A percentile compares a stretch with the other conserved stretches of the same genome.
Evolutionary conservation across 2,797 vertebrate species (phyloP).

Genomic region (Uromys caudimaculatus): DNA sequence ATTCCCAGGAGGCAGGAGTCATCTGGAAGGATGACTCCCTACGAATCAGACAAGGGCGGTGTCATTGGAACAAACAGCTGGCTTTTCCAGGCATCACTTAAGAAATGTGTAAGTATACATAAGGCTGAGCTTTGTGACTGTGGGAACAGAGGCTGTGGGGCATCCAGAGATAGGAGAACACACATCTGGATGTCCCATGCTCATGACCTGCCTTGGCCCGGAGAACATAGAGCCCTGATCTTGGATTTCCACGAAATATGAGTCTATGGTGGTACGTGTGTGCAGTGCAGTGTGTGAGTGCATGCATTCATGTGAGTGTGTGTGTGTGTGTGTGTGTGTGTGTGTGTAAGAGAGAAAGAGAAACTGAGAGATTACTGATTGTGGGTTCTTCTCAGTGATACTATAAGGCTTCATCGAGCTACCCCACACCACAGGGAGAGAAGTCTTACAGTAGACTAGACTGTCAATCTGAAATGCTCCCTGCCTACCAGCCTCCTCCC

Average conservation of each 20-base stretch:
- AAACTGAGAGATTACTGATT: not conserved
- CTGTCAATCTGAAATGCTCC: not conserved
- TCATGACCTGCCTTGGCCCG: conserved; percentile 2
- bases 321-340: not conserved
- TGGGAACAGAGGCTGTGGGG: not conserved
- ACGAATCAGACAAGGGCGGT: not conserved
- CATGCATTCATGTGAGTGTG: not conserved
- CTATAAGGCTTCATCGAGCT: not conserved
- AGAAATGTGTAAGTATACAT: conserved; percentile 77
- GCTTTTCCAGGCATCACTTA: conserved; percentile 71
- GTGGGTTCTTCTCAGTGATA: not conserved
- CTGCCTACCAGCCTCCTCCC: not conserved
- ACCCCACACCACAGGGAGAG: not conserved
- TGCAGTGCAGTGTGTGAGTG: not conserved
- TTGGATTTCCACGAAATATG: conserved; percentile 49
- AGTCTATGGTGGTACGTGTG: conserved; percentile 47
- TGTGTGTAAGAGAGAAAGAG: not conserved
- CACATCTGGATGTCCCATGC: conserved; percentile 59
- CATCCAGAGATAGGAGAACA: conserved; percentile 12
- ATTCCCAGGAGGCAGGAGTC: not conserved
- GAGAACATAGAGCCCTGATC: conserved; percentile 56
- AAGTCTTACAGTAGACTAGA: not conserved
- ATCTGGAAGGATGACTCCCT: not conserved
- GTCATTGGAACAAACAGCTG: conserved; percentile 74
- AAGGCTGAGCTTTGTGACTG: conserved; percentile 33